phyloP scores from a whole-genome alignment of 2,888 invertebrate species.

The Norana najaformis region DNA sequence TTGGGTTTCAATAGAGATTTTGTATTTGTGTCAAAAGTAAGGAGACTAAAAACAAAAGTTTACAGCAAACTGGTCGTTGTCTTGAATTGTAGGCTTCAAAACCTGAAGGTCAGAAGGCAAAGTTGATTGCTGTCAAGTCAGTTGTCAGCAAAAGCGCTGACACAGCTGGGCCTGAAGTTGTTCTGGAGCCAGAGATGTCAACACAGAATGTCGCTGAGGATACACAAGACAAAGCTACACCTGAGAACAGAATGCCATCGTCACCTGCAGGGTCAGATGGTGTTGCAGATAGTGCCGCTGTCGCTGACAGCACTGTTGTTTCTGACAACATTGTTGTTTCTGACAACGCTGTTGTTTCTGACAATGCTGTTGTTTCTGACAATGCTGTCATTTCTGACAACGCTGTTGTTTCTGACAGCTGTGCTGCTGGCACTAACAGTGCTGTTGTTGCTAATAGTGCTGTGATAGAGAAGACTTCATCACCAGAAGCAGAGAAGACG shows the following conservation, averaged over 20 bases:
- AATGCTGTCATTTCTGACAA: neutral
- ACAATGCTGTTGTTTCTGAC: neutral
- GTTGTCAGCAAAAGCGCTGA: neutral
- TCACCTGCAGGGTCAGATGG: neutral
- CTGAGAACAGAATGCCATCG: neutral
- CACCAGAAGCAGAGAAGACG: neutral
- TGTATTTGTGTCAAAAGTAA: no score
- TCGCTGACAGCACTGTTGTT: neutral
- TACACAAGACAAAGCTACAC: neutral
- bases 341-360: no score
- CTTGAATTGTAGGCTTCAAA: conserved; percentile 3
- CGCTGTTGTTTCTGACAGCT: neutral
- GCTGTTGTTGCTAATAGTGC: neutral
- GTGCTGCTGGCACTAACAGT: neutral
- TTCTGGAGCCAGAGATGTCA: neutral
- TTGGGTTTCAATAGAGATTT: no score
- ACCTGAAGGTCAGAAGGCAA: neutral
- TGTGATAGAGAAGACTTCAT: neutral
- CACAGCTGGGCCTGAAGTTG: neutral
- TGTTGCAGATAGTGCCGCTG: neutral
- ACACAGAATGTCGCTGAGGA: neutral
- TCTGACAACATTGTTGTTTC: neutral
- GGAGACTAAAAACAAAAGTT: neutral
- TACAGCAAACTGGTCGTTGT: neutral
- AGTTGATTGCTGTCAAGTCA: neutral